phyloP scores from a whole-genome alignment of 2,113 vertebrate genomes.

The Micronisus gabar region DNA sequence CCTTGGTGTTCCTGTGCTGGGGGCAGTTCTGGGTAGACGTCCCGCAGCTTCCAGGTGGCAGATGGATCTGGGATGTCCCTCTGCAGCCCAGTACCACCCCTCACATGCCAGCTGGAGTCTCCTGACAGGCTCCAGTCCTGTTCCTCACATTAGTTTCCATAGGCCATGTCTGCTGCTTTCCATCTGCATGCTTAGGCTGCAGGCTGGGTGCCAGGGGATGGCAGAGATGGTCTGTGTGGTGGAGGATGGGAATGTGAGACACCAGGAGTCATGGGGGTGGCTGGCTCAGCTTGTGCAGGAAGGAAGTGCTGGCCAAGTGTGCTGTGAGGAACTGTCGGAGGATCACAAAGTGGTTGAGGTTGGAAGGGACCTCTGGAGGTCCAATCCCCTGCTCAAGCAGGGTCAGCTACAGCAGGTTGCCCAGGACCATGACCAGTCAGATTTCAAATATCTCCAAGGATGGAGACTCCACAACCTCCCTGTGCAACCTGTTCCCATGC shows the following conservation, averaged over 20 bases:
- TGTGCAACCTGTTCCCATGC: background rate
- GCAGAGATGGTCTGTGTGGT: background rate
- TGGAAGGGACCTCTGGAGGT: background rate
- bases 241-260: background rate
- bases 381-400: background rate
- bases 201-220: background rate
- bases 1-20: background rate
- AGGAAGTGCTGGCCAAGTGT: background rate
- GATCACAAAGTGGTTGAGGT: background rate
- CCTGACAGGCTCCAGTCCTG: background rate
- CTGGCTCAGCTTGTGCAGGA: background rate
- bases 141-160: background rate
- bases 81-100: background rate
- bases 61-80: background rate
- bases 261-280: background rate
- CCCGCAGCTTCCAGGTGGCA: background rate
- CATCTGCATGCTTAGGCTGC: background rate
- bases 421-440: background rate
- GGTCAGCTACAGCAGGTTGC: background rate
- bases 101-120: background rate
- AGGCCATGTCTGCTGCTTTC: background rate
- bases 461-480: background rate
- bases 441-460: background rate
- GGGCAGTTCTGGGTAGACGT: background rate
- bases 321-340: background rate